Conservation (phyloP, 2,797 vertebrate species). For the Botia kubotai region DNA sequence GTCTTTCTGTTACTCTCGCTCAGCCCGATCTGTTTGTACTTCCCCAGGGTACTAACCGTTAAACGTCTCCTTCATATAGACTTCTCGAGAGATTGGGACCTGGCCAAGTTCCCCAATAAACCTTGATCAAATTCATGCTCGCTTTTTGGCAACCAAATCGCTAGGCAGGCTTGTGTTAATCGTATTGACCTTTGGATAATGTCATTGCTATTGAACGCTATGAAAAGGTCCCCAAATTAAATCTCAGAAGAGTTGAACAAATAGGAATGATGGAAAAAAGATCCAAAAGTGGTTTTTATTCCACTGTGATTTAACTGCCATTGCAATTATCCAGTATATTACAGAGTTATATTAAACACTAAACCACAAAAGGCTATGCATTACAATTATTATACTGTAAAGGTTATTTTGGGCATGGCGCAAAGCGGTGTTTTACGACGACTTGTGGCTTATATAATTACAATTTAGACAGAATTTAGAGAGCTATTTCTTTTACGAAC, state of each 20-base stretch:
- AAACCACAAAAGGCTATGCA: background rate
- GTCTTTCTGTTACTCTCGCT: constrained; percentile 28
- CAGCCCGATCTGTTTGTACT: constrained; percentile 29
- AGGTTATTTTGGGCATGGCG: background rate
- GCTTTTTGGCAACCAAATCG: constrained; percentile 56
- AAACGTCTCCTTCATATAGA: constrained; percentile 41
- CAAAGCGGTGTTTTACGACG: background rate
- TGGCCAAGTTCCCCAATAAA: constrained; percentile 44
- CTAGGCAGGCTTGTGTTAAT: constrained; percentile 59
- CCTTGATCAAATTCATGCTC: constrained; percentile 56
- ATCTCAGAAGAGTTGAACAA: constrained; percentile 44
- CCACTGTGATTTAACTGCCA: background rate
- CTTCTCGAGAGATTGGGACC: constrained; percentile 33
- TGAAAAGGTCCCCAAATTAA: constrained; percentile 61
- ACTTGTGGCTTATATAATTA: background rate
- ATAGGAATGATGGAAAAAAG: constrained; percentile 31
- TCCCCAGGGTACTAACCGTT: constrained; percentile 30
- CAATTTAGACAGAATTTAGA: background rate
- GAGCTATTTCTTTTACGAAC: background rate
- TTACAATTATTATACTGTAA: background rate
- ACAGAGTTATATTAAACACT: background rate
- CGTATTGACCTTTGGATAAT: constrained; percentile 63
- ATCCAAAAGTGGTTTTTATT: constrained; percentile 20
- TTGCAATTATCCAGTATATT: constrained; percentile 9
- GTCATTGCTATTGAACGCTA: constrained; percentile 61